Evolutionary conservation across 1,140 invertebrate species (phyloP).

Genomic region (Drosophila ambigua): DNA sequence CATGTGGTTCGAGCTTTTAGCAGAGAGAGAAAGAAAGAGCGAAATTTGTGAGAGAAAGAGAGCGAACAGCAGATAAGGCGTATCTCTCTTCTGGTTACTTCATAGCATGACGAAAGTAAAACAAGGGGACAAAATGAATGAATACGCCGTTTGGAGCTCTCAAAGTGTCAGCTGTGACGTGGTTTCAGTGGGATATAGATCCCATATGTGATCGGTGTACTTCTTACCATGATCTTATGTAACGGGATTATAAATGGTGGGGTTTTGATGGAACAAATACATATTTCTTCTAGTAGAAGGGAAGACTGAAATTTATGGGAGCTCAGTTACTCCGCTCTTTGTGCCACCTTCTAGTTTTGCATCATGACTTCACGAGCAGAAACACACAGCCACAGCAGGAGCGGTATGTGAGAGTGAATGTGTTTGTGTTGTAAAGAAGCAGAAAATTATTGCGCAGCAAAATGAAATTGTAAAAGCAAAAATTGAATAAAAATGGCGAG

Average conservation of each 20-base stretch:
- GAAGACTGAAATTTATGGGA: no score
- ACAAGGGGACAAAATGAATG: conserved; percentile 7
- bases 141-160: conserved; percentile 14
- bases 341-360: conserved; percentile 34
- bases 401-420: conserved; percentile 19
- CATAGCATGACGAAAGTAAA: conserved; percentile 43
- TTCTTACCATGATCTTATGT: no score
- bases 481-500: conserved; percentile 71
- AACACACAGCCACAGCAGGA: conserved; percentile 34
- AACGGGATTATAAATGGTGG: no score
- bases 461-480: conserved; percentile 79
- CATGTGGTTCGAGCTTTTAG: conserved; percentile 47
- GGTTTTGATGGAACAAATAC: no score
- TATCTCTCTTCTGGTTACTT: conserved; percentile 52
- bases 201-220: no score
- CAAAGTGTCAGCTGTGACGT: not conserved
- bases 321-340: not conserved
- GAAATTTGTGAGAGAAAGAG: conserved; percentile 2
- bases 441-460: conserved; percentile 80
- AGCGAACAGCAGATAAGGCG: conserved; percentile 16
- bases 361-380: conserved; percentile 43
- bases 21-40: conserved; percentile 20
- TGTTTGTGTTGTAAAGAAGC: conserved; percentile 68
- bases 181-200: no score
- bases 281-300: no score